Evolutionary conservation across 2,113 vertebrate species (phyloP).

Genomic region (Noturus placidus): DNA sequence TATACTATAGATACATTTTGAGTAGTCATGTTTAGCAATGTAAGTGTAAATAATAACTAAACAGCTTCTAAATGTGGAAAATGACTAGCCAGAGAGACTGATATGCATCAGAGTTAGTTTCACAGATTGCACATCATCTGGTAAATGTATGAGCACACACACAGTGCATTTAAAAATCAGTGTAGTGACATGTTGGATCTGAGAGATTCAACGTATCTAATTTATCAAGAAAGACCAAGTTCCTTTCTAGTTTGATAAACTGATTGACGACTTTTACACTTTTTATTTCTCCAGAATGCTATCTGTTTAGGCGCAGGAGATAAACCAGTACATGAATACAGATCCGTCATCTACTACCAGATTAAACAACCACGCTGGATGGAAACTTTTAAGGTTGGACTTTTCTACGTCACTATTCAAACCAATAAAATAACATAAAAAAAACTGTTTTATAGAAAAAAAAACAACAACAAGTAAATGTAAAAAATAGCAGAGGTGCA

Average conservation of each 20-base stretch:
- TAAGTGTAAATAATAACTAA: no score
- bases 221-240: background rate
- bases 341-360: conserved; percentile 95
- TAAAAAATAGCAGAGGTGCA: background rate
- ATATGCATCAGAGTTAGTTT: background rate
- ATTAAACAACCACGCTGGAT: conserved; percentile 97
- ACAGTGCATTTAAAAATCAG: background rate
- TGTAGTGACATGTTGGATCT: background rate
- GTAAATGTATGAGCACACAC: background rate
- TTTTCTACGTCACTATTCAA: background rate
- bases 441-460: background rate
- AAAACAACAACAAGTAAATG: no score
- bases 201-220: background rate
- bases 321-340: conserved; percentile 85
- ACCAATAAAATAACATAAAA: background rate
- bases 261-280: conserved; percentile 10
- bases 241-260: background rate
- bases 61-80: background rate
- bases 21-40: background rate
- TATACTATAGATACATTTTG: background rate
- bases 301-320: conserved; percentile 93
- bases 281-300: conserved; percentile 70
- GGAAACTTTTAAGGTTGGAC: conserved; percentile 91
- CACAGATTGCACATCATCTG: background rate
- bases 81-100: background rate